A percentile compares a stretch with the other conserved stretches of the same genome.
Evolutionary conservation across 1,140 invertebrate species (phyloP).

Genomic region (Maconellicoccus hirsutus): DNA sequence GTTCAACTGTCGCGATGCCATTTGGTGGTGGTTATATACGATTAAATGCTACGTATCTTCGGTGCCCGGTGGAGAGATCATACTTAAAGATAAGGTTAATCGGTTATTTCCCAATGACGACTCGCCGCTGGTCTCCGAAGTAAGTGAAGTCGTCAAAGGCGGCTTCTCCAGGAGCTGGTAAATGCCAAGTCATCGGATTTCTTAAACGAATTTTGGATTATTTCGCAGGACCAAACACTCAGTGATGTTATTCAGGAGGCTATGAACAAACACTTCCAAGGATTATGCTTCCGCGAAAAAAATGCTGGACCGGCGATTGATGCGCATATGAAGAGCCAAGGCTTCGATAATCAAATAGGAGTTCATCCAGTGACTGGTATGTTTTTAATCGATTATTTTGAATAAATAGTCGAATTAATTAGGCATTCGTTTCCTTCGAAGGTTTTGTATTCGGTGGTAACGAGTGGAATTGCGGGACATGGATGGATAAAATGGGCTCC

Average conservation of each 20-base stretch:
- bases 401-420: too few species aligned
- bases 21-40: constrained; percentile 97
- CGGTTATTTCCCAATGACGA: constrained; percentile 73
- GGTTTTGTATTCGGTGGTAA: constrained; percentile 94
- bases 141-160: too few species aligned
- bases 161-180: too few species aligned
- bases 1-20: constrained; percentile 90
- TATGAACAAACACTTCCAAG: constrained; percentile 78
- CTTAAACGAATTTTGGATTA: background rate
- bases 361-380: constrained; percentile 73
- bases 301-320: constrained; percentile 89
- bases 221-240: constrained; percentile 58
- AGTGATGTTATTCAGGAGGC: constrained; percentile 91
- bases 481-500: constrained; percentile 99
- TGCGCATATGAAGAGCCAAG: constrained; percentile 84
- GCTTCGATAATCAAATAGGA: constrained; percentile 87
- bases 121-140: constrained; percentile 41
- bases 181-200: too few species aligned
- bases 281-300: constrained; percentile 78
- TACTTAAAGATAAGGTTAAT: constrained; percentile 67
- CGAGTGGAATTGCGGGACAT: constrained; percentile 92
- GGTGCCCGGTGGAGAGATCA: constrained; percentile 57
- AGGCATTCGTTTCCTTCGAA: constrained; percentile 88
- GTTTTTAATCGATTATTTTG: background rate
- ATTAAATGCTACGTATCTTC: constrained; percentile 69